Evolutionary conservation across 2,888 invertebrate species (phyloP), one percentile per base, ranked within the genome.

Genomic region (Petrolisthes manimaculis): DNA sequence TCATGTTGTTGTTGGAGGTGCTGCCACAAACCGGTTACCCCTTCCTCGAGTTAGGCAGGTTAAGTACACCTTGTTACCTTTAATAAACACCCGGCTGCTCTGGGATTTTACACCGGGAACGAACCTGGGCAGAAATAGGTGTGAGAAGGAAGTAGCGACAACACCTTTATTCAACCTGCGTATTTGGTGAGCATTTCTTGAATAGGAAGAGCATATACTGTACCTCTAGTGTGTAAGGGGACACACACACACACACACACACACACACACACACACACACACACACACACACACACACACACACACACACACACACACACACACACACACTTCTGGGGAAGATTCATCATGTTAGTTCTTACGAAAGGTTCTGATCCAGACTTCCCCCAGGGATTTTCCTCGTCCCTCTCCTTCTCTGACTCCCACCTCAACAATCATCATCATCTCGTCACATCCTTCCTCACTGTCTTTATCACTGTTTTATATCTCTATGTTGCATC

Each of bases 211-310:
- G 37, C 37, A 37, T 37, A 2, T 37, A 37, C 37, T 37, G 37
- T 37, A 37, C 37, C 37, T 37, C 37, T 37, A 37, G 37, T 37
- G 37, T 37, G 37, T 37, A 37, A 37, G 37, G 37, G 37, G 37
- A 37, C 61, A 9, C 61, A 9, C 61, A 61, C 61, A 61, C 61
- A 9, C 61, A 12, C 9, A 61, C 61, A 61, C 18, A 18, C 12
- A 12, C 61, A 18, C 18, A 9, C 18, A 9, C 61, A 61, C 61
- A 9, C 61, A 61, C 61, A 61, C 61, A 61, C 61, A 61, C 61
- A 61, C 61, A 61, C 61, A 61, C 61, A 61, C 61, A 61, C 61
- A 61, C 61, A 61, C 61, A 61, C 61, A 61, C 61, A 61, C 61
- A 61, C 61, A 61, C 61, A 61, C 61, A 61, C 61, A 61, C 61